Conservation (phyloP, 1,140 invertebrate species). For the Harlomillsia oculata region DNA sequence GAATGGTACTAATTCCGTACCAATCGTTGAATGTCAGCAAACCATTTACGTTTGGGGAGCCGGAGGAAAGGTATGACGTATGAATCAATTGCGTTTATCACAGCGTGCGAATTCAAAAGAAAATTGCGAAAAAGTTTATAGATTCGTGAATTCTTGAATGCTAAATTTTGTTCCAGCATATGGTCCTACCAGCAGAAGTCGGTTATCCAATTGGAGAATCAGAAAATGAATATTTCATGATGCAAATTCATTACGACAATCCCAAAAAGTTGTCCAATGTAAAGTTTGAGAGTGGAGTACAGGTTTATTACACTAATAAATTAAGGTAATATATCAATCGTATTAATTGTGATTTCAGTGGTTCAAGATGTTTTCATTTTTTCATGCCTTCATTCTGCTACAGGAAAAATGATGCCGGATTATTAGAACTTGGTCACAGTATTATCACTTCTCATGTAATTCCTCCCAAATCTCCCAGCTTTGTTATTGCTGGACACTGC, state of each 20-base stretch:
- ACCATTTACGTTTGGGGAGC: conserved; percentile 7
- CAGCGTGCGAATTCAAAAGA: not conserved
- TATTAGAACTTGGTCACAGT: conserved; percentile 1
- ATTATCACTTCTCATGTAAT: conserved; percentile 1
- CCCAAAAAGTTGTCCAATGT: conserved; percentile 1
- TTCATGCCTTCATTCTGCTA: not conserved
- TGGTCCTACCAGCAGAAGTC: conserved; percentile 18
- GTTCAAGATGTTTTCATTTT: not conserved
- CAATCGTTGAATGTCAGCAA: not conserved
- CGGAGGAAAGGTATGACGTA: conserved; percentile 4
- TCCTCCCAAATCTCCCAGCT: conserved; percentile 8
- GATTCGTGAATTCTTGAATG: too few relatives aligned
- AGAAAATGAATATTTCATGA: conserved; percentile 9
- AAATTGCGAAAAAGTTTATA: too few relatives aligned
- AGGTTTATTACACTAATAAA: conserved; percentile 7
- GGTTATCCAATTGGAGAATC: conserved; percentile 18
- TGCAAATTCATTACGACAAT: conserved; percentile 27
- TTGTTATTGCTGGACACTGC: conserved; percentile 15
- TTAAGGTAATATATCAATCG: conserved; percentile 4
- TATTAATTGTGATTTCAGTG: not conserved
- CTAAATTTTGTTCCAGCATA: not conserved
- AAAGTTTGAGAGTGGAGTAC: not conserved
- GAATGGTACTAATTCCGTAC: too few relatives aligned
- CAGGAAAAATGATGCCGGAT: conserved; percentile 20
- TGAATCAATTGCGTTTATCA: too few relatives aligned